These are phyloP conservation scores for Chascanopsetta lugubris DNA, from an alignment of 2,113 vertebrate species.

Conservation along the genomic window DNA sequence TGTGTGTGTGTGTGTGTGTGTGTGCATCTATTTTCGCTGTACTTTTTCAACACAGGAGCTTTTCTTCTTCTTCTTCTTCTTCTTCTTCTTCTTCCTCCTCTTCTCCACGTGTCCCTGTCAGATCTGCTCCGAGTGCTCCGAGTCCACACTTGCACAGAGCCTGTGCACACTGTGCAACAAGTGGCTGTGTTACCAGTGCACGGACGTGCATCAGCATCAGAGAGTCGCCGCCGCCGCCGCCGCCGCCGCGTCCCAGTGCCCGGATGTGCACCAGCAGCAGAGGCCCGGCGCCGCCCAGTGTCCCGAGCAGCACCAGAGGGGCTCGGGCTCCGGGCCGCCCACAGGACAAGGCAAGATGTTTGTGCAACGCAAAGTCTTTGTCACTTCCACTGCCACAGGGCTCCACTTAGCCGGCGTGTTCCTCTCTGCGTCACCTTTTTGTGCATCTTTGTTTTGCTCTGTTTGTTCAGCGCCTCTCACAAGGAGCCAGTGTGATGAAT, in stretches of 20 bases:
- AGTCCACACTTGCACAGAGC: slow-evolving; percentile 78
- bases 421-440: slow-evolving; percentile 12
- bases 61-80: too few relatives aligned
- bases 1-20: background rate
- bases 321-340: slow-evolving; percentile 57
- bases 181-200: slow-evolving; percentile 84
- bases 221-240: slow-evolving; percentile 32
- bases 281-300: slow-evolving; percentile 57
- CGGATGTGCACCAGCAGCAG: slow-evolving; percentile 70
- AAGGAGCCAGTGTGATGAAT: slow-evolving; percentile 59
- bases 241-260: slow-evolving; percentile 37
- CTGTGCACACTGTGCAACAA: slow-evolving; percentile 85
- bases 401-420: background rate
- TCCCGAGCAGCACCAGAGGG: slow-evolving; percentile 67
- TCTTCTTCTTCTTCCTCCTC: too few relatives aligned
- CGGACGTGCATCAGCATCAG: slow-evolving; percentile 82
- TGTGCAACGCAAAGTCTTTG: background rate
- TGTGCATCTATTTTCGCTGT: background rate
- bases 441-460: slow-evolving; percentile 27
- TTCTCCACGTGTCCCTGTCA: slow-evolving; percentile 46
- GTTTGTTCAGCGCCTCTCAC: slow-evolving; percentile 52
- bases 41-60: slow-evolving; percentile 2
- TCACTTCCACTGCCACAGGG: background rate
- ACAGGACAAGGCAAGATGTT: slow-evolving; percentile 65
- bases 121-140: slow-evolving; percentile 82